These are phyloP conservation scores for Heterotilapia buettikoferi DNA, from an alignment of 2,113 vertebrate species.

Conservation along the genomic window DNA sequence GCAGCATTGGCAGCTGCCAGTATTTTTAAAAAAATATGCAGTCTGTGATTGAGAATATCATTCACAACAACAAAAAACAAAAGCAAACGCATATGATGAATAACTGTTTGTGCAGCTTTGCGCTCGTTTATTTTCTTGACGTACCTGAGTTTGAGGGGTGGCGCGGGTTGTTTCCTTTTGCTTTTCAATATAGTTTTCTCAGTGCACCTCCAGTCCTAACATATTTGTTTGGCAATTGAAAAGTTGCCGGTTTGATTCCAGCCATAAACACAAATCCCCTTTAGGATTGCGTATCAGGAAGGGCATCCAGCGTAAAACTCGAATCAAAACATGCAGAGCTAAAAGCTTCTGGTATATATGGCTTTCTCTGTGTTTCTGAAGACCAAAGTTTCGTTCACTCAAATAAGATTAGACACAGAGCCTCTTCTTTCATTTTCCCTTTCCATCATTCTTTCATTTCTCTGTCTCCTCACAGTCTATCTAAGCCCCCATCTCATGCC, in stretches of 20 bases:
- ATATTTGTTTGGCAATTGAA: neutral
- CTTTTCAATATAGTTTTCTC: neutral
- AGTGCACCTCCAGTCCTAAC: neutral
- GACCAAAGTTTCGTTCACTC: neutral
- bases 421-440: neutral
- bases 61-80: neutral
- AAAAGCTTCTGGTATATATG: neutral
- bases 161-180: neutral
- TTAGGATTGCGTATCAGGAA: neutral
- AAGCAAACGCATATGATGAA: neutral
- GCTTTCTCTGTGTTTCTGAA: neutral
- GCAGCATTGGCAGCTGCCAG: neutral
- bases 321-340: neutral
- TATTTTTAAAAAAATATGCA: neutral
- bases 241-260: neutral
- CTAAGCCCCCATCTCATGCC: constrained; percentile 3
- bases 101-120: neutral
- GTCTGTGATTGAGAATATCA: neutral
- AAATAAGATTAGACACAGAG: neutral
- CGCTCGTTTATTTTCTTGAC: neutral
- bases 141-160: neutral
- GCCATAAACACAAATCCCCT: neutral
- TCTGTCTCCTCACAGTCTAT: neutral
- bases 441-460: neutral
- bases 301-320: neutral